Conservation (phyloP, 1,140 invertebrate species). For the Idris sp. region DNA sequence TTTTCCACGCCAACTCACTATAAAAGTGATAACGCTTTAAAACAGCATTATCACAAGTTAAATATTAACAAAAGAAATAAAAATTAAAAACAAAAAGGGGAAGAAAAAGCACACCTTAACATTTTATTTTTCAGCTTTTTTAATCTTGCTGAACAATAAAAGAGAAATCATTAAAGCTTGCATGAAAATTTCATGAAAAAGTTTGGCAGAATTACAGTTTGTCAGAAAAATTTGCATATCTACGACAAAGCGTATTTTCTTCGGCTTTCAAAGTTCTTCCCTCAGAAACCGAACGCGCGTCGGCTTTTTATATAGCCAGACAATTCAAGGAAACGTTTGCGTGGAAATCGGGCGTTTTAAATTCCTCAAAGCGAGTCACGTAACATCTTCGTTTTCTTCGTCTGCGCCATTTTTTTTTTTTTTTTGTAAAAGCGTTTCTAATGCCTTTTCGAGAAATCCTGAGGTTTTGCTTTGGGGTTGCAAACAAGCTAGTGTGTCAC, state of each 20-base stretch:
- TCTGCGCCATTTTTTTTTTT: constrained; percentile 39
- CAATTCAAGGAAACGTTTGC: constrained; percentile 49
- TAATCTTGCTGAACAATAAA: neutral
- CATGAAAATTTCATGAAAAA: constrained; percentile 48
- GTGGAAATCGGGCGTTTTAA: constrained; percentile 60
- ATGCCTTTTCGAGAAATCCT: constrained; percentile 57
- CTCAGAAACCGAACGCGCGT: constrained; percentile 25
- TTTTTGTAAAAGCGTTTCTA: constrained; percentile 42
- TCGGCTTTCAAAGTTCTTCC: constrained; percentile 35
- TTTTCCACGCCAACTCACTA: constrained; percentile 2
- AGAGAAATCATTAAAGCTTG: constrained; percentile 26
- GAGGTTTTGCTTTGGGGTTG: constrained; percentile 25
- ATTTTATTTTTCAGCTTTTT: no score
- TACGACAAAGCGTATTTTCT: constrained; percentile 47
- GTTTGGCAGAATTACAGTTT: constrained; percentile 21
- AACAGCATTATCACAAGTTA: no score
- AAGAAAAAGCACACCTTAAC: no score
- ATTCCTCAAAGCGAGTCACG: constrained; percentile 62
- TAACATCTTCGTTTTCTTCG: constrained; percentile 63
- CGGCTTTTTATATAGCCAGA: constrained; percentile 59
- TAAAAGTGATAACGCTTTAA: constrained; percentile 11
- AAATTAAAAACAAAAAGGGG: no score
- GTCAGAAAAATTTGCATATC: constrained; percentile 55
- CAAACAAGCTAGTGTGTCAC: constrained; percentile 26
- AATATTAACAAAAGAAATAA: no score